Evolutionary conservation across 2,113 vertebrate species (phyloP).

Genomic region (Sardina pilchardus): DNA sequence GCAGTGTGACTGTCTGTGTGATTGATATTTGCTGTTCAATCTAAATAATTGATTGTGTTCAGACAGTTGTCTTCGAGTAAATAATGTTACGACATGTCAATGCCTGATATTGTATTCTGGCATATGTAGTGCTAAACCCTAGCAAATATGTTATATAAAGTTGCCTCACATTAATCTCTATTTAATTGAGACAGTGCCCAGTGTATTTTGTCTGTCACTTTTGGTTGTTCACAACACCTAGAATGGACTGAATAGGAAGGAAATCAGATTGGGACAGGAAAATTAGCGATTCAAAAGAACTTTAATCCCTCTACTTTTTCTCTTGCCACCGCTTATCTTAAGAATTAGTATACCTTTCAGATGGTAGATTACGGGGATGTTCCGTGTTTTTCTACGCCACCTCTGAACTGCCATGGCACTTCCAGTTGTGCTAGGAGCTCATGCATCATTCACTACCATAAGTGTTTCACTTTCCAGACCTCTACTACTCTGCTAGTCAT

Average conservation of each 20-base stretch:
- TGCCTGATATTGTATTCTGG: conserved; percentile 27
- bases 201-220: conserved; percentile 8
- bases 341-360: conserved; percentile 15
- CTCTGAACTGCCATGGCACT: conserved; percentile 29
- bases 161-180: too few relatives aligned
- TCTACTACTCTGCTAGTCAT: background rate
- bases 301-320: background rate
- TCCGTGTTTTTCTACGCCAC: conserved; percentile 43
- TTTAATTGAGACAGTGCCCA: background rate
- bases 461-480: too few relatives aligned
- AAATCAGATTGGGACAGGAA: background rate
- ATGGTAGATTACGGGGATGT: conserved; percentile 45
- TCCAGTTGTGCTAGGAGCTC: conserved; percentile 30
- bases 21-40: conserved; percentile 39
- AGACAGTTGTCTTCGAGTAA: conserved; percentile 14
- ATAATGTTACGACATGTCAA: background rate
- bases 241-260: conserved; percentile 19
- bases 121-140: background rate
- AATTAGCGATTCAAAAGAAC: background rate
- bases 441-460: too few relatives aligned
- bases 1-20: conserved; percentile 31
- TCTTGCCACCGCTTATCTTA: conserved; percentile 18
- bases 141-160: background rate
- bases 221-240: background rate
- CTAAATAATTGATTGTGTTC: conserved; percentile 52